Conservation (phyloP, 2,113 vertebrate species). For the Neodon shergylaensis region DNA sequence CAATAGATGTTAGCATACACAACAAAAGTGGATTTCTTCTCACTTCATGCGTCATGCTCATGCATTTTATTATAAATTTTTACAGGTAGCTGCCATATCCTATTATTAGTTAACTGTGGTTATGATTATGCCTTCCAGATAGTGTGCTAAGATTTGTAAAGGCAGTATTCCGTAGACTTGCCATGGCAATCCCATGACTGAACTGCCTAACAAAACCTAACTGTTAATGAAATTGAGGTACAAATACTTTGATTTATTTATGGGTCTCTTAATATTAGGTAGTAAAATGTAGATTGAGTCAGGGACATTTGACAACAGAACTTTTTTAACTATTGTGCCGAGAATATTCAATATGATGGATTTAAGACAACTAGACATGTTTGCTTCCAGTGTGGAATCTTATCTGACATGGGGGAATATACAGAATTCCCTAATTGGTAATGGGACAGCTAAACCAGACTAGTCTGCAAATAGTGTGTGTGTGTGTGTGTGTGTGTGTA, state of each 20-base stretch:
- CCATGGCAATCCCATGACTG: neutral
- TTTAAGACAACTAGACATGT: neutral
- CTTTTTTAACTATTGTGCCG: neutral
- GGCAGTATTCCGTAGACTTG: neutral
- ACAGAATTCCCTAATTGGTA: neutral
- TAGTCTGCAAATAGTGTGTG: neutral
- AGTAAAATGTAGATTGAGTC: neutral
- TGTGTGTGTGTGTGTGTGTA: no score
- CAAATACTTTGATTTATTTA: conserved; percentile 17
- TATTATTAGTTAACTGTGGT: neutral
- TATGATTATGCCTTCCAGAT: neutral
- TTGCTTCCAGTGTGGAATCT: neutral
- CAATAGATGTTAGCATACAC: neutral
- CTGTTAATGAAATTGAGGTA: neutral
- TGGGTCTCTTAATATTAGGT: neutral
- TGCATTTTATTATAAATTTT: neutral
- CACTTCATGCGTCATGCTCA: neutral
- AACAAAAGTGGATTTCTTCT: neutral
- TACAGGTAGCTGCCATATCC: neutral
- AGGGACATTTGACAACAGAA: neutral
- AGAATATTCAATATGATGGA: neutral
- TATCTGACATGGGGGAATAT: neutral
- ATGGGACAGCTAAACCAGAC: neutral
- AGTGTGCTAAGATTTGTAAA: neutral
- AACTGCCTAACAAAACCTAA: neutral